phyloP scores from a whole-genome alignment of 2,888 invertebrate genomes.

The Leptura quadrifasciata region DNA sequence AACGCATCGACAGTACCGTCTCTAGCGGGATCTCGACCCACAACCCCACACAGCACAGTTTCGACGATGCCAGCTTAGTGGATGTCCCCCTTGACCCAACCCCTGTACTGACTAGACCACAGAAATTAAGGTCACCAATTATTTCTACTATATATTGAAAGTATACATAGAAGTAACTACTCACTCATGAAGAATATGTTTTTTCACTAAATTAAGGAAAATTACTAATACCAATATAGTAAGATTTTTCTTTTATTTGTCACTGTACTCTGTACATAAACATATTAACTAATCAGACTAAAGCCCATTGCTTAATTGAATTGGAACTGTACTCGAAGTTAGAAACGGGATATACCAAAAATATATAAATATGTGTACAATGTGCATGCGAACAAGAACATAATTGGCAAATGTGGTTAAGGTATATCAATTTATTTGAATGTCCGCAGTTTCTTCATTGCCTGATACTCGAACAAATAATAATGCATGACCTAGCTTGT shows the following conservation, averaged over 20 bases:
- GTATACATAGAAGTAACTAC: slow-evolving; percentile 6
- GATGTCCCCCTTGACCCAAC: slow-evolving; percentile 54
- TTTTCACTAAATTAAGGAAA: neutral
- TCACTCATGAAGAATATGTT: neutral
- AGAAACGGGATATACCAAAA: too few relatives aligned
- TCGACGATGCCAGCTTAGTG: slow-evolving; percentile 85
- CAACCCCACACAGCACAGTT: slow-evolving; percentile 93
- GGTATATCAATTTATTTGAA: too few relatives aligned
- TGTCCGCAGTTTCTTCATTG: too few relatives aligned
- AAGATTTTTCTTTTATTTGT: neutral
- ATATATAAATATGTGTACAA: too few relatives aligned
- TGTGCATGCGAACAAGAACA: too few relatives aligned
- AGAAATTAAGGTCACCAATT: slow-evolving; percentile 47
- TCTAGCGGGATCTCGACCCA: slow-evolving; percentile 90
- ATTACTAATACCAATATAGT: neutral
- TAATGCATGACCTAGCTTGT: too few relatives aligned
- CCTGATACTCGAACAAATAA: too few relatives aligned
- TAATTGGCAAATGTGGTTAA: too few relatives aligned
- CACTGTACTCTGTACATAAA: neutral
- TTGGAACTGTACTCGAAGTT: too few relatives aligned
- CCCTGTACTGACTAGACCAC: slow-evolving; percentile 47
- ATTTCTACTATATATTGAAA: slow-evolving; percentile 54
- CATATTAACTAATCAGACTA: too few relatives aligned
- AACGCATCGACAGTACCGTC: slow-evolving; percentile 91
- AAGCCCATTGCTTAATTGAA: too few relatives aligned